Percentiles rank a stretch among this genome's conserved stretches.
Conservation (phyloP, 2,888 invertebrate genomes). For the Ectropis crepuscularia region DNA sequence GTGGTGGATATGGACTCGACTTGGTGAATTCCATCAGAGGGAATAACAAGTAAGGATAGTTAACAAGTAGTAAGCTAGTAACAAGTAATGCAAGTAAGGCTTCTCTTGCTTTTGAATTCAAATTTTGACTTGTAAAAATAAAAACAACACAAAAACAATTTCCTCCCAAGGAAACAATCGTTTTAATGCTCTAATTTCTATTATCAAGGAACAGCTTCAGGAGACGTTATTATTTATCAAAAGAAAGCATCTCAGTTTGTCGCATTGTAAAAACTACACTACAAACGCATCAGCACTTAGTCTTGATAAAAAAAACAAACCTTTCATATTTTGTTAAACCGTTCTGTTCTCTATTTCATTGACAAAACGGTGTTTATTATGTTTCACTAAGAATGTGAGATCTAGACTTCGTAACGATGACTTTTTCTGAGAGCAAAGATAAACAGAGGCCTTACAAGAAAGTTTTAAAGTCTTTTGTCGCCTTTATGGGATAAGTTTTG, state of each 20-base stretch:
- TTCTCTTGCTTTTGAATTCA: no score
- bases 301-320: conserved; percentile 17
- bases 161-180: no score
- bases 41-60: no score
- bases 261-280: conserved; percentile 15
- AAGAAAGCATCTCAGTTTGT: background rate
- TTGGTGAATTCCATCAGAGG: no score
- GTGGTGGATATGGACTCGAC: no score
- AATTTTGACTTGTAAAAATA: no score
- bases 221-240: conserved; percentile 9
- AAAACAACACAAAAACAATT: no score
- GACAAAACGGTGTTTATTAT: conserved; percentile 12
- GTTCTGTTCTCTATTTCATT: conserved; percentile 7
- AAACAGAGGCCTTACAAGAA: conserved; percentile 36
- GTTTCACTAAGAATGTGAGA: conserved; percentile 19
- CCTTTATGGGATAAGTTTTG: conserved; percentile 32
- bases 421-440: conserved; percentile 37
- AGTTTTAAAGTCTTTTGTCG: conserved; percentile 42
- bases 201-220: background rate
- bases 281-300: conserved; percentile 9
- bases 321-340: background rate
- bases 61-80: no score
- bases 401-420: conserved; percentile 36
- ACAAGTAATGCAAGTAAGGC: no score
- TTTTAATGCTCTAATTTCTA: background rate